These are phyloP conservation scores for Alethe castanea DNA, from an alignment of 2,113 vertebrate species.

Conservation along the genomic window DNA sequence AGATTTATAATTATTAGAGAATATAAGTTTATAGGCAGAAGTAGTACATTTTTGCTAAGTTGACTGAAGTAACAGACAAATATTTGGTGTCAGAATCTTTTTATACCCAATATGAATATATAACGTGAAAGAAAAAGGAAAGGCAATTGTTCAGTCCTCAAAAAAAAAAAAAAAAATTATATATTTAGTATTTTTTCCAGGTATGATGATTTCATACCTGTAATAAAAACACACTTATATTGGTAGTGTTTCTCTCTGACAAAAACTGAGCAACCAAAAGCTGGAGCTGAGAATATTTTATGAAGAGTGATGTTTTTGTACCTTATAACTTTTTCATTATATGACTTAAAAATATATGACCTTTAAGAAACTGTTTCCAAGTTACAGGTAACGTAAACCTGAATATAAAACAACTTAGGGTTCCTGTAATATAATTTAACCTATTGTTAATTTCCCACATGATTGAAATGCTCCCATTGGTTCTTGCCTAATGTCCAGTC, in stretches of 20 bases:
- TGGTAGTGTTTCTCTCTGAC: neutral
- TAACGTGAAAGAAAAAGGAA: neutral
- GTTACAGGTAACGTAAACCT: neutral
- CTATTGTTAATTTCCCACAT: neutral
- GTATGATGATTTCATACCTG: neutral
- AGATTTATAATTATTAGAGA: neutral
- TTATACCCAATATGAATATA: neutral
- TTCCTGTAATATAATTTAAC: neutral
- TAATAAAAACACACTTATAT: neutral
- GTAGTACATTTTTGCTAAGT: neutral
- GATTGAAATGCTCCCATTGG: neutral
- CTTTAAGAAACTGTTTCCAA: neutral
- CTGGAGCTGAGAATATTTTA: neutral
- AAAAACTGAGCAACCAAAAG: neutral
- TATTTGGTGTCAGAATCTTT: neutral
- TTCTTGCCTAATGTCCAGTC: neutral
- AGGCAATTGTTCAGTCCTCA: neutral
- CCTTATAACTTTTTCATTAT: neutral
- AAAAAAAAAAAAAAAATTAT: neutral
- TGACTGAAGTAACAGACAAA: neutral
- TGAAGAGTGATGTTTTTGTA: neutral
- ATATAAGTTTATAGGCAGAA: neutral
- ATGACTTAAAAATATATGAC: neutral
- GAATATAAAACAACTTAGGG: neutral
- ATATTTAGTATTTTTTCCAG: neutral